Evolutionary conservation across 2,113 vertebrate species (phyloP).

Genomic region (Sceloporus undulatus): DNA sequence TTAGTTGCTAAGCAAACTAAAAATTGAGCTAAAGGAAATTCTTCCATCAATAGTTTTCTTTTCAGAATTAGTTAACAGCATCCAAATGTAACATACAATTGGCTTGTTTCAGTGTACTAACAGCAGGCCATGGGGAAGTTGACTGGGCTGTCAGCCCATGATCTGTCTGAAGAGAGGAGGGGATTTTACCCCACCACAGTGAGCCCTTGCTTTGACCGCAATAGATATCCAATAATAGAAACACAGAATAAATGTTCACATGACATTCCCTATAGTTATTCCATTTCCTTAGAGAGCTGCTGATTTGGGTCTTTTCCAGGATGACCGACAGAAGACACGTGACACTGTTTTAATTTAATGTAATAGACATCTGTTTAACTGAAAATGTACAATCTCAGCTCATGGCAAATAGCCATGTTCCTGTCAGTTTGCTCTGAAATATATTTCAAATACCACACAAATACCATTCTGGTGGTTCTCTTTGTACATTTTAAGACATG

Average conservation of each 20-base stretch:
- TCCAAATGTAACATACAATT: too few species aligned
- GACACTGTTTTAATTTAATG: not conserved
- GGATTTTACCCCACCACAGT: too few species aligned
- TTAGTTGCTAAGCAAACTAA: too few species aligned
- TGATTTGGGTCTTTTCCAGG: not conserved
- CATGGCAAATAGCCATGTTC: not conserved
- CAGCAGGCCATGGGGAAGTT: too few species aligned
- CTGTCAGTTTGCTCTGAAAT: slow-evolving; percentile 1
- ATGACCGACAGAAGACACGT: not conserved
- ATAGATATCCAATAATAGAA: too few species aligned
- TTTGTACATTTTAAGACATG: not conserved
- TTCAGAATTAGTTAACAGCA: too few species aligned
- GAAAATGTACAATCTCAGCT: not conserved
- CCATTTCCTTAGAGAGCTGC: not conserved
- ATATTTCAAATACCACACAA: slow-evolving; percentile 18
- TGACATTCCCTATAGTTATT: not conserved
- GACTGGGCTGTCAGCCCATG: too few species aligned
- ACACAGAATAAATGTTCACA: not conserved
- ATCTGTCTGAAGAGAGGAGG: too few species aligned
- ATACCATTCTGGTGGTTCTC: not conserved
- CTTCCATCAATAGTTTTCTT: too few species aligned
- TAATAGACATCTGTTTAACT: slow-evolving; percentile 20
- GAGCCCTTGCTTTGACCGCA: too few species aligned
- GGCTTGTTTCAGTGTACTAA: too few species aligned
- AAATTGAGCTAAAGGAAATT: too few species aligned